Conservation (phyloP, 2,113 vertebrate species). For the Bufo bufo region DNA sequence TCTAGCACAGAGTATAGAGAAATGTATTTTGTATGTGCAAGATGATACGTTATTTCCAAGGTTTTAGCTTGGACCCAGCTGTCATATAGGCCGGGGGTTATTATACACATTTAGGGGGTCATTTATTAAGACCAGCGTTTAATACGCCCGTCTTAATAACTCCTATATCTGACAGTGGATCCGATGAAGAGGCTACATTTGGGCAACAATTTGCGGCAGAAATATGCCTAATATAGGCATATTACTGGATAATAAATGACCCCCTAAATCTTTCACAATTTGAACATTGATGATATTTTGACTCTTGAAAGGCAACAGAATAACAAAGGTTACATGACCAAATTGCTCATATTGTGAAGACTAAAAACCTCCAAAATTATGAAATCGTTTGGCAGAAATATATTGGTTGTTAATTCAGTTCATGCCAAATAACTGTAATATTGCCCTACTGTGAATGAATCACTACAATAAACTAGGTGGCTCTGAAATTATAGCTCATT, state of each 20-base stretch:
- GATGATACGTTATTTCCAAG: background rate
- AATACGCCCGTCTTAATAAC: too few relatives aligned
- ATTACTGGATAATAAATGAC: too few relatives aligned
- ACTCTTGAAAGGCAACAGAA: background rate
- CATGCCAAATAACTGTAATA: background rate
- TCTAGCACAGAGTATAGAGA: background rate
- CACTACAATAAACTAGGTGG: conserved; percentile 1
- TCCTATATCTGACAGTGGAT: too few relatives aligned
- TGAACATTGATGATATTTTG: background rate
- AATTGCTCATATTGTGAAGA: background rate
- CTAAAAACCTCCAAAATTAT: background rate
- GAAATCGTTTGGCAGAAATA: background rate
- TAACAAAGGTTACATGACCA: conserved; percentile 1
- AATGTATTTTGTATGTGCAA: background rate
- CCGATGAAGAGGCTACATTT: too few relatives aligned
- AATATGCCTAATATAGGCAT: too few relatives aligned
- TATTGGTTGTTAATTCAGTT: background rate
- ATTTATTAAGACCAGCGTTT: too few relatives aligned
- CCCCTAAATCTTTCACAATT: background rate
- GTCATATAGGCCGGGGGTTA: background rate
- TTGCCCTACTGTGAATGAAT: conserved; percentile 33
- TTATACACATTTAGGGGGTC: background rate
- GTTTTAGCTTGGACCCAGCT: background rate
- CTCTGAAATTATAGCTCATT: conserved; percentile 27
- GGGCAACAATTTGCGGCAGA: too few relatives aligned